Conservation (phyloP, 2,113 vertebrate species). For the Microtus ochrogaster region DNA sequence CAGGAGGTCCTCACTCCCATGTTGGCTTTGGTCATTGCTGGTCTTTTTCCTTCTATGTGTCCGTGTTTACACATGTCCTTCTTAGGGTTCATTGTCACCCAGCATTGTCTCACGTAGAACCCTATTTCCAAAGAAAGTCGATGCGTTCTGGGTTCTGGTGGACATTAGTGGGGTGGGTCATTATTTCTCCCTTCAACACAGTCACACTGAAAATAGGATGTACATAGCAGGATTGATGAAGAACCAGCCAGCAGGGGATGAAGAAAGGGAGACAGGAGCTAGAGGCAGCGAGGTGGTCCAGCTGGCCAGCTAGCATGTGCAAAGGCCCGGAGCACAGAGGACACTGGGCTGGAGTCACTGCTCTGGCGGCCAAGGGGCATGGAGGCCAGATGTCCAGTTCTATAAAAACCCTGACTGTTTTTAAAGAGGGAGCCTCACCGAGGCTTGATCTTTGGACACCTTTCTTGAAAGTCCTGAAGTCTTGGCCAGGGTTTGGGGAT, state of each 20-base stretch:
- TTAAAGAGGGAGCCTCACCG: neutral
- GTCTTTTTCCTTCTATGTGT: neutral
- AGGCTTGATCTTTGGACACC: neutral
- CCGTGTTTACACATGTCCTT: neutral
- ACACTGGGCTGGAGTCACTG: neutral
- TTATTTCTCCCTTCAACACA: too few species aligned
- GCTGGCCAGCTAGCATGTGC: neutral
- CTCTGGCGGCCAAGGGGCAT: neutral
- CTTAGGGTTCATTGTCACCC: neutral
- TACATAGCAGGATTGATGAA: fast-evolving
- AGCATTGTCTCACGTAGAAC: neutral
- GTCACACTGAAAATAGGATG: neutral
- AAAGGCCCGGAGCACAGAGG: neutral
- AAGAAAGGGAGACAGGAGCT: neutral
- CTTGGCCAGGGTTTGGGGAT: neutral
- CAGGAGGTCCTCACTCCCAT: too few species aligned
- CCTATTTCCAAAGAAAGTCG: neutral
- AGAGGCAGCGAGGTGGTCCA: neutral
- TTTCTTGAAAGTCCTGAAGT: neutral
- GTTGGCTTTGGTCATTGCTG: neutral
- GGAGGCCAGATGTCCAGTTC: neutral
- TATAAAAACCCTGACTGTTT: neutral
- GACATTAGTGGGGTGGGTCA: neutral
- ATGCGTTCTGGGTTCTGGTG: neutral
- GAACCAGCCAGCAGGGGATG: neutral